Base-by-base conservation (phyloP, 2,113 vertebrate species). In the Octodon degus region DNA sequence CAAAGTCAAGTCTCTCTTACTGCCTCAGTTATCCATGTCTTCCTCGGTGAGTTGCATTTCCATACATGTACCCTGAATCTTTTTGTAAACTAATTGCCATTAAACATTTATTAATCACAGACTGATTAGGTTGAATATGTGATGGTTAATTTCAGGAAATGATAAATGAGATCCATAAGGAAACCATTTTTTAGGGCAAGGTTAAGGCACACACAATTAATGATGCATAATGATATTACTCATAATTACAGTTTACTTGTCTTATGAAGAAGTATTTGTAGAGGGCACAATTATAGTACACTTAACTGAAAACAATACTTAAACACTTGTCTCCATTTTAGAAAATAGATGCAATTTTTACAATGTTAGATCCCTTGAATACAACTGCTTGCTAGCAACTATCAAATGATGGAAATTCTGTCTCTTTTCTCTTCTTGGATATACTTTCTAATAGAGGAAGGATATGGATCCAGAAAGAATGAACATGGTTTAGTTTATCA, bases 241-340 rank as follows among this genome's bases (percentile, higher is more conserved):
- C 93, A 94, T 96, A 97, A 95, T 94, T 95, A 86, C 37, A 90
- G 86, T 95, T 85, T 97, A 17, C 60, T 97, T 93, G 92, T 89
- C 93, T 90, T 74, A 68, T 74, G 53, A 82, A 79, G 65, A 94
- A 89, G 47, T 40, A 88, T 92, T 93, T 97, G 79, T n/a, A 76
- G 34, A 93, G 34, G 86, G 47, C 43, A 96, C 94, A 76, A 96
- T 96, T 96, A 96, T 12, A 74, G 65, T 79, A 92, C 74, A 67
- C 37, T 88, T 91, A 83, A 68, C 37, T 86, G 76, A 93, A 96
- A 96, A 96, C 82, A 96, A 86, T 90, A 88, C 70, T 96, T 97
- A 95, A 89, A 91, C 40, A 86, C 62, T 96, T 95, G 82, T 96
- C 88, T 82, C 50, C 95, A 91, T 93, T 96, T 96, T 89, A 94